phyloP scores from a whole-genome alignment of 2,113 vertebrate species.

The Phoenicopterus ruber region DNA sequence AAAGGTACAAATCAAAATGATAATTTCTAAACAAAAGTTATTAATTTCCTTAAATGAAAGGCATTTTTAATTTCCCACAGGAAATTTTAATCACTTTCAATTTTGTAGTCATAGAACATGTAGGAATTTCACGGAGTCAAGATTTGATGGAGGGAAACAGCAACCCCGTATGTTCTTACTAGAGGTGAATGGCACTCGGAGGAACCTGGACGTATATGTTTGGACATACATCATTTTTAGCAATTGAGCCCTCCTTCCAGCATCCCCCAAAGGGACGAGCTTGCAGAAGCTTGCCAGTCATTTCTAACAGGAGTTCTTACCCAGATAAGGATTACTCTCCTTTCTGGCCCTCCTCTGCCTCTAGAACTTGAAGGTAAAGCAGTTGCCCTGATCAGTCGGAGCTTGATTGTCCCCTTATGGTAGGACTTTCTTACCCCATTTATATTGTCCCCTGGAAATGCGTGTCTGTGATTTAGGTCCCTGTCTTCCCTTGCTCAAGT shows the following conservation, averaged over 20 bases:
- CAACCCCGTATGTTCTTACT: neutral
- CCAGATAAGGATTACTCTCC: neutral
- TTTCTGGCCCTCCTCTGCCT: neutral
- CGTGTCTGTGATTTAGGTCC: neutral
- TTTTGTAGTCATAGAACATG: neutral
- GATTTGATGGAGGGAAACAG: neutral
- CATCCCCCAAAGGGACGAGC: neutral
- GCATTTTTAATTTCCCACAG: slow-evolving; percentile 30
- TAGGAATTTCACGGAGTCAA: neutral
- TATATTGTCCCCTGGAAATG: neutral
- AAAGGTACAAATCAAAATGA: slow-evolving; percentile 50
- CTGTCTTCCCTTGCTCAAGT: neutral
- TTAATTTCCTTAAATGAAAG: slow-evolving; percentile 17
- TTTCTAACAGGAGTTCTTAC: neutral
- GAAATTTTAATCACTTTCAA: slow-evolving; percentile 25
- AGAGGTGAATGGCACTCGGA: neutral
- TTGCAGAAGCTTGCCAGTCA: neutral
- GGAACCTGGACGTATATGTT: neutral
- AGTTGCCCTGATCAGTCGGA: neutral
- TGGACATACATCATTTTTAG: neutral
- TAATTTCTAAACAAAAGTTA: slow-evolving; percentile 53
- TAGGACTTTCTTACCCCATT: neutral
- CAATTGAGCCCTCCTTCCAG: neutral
- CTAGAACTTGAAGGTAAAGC: neutral
- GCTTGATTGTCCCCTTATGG: neutral